These are phyloP conservation scores for Tetramorium bicarinatum DNA, from an alignment of 2,888 invertebrate genomes.

Conservation along the genomic window DNA sequence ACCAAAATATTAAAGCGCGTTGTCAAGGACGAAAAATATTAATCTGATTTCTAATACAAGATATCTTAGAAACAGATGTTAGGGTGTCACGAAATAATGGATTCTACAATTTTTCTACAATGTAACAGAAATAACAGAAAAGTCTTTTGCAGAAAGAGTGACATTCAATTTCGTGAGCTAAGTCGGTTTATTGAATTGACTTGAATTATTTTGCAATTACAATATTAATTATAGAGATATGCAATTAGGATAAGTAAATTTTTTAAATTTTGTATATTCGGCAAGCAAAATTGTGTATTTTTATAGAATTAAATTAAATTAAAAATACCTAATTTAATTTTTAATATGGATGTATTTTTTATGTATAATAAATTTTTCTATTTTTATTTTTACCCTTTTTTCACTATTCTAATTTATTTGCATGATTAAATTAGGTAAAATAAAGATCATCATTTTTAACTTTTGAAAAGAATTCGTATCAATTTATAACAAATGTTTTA, in stretches of 20 bases:
- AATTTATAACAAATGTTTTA: not conserved
- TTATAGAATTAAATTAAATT: no score
- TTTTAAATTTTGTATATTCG: not conserved
- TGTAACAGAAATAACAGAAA: not conserved
- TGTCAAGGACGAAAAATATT: not conserved
- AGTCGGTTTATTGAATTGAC: not conserved
- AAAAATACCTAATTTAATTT: not conserved
- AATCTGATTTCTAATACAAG: conserved; percentile 11
- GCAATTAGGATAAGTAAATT: not conserved
- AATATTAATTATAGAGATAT: not conserved
- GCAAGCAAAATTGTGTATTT: not conserved
- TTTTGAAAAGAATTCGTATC: not conserved
- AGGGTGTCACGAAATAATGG: not conserved
- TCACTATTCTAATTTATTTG: not conserved
- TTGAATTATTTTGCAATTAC: not conserved
- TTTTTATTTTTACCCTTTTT: not conserved
- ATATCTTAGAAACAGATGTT: conserved; percentile 8
- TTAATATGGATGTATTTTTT: not conserved
- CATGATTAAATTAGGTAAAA: not conserved
- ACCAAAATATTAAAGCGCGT: not conserved
- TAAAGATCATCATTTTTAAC: not conserved
- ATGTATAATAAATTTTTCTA: no score
- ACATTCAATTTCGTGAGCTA: not conserved
- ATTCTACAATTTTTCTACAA: not conserved
- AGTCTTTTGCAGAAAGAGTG: not conserved